These are phyloP conservation scores for Tenthredo distinguenda DNA, from an alignment of 2,888 invertebrate species.

Conservation along the genomic window DNA sequence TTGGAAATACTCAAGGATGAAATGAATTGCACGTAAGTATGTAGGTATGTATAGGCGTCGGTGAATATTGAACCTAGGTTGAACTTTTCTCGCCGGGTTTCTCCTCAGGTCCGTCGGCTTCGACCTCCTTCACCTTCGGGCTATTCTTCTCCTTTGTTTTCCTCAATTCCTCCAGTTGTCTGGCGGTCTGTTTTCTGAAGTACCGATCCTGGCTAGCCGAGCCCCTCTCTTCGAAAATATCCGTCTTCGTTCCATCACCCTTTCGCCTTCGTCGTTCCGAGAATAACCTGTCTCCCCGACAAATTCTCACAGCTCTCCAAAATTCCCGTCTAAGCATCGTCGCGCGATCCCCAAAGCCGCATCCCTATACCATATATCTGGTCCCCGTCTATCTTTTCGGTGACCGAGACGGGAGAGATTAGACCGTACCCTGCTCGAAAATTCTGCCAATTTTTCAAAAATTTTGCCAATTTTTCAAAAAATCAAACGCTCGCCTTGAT, in stretches of 20 bases:
- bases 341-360: slow-evolving; percentile 37
- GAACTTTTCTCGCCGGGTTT: slow-evolving; percentile 29
- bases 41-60: neutral
- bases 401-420: neutral
- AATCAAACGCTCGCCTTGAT: neutral
- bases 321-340: slow-evolving; percentile 29
- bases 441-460: neutral
- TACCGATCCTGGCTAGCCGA: slow-evolving; percentile 72
- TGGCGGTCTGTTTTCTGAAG: slow-evolving; percentile 68
- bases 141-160: slow-evolving; percentile 52
- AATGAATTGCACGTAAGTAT: slow-evolving; percentile 75
- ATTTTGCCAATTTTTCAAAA: neutral
- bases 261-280: slow-evolving; percentile 68
- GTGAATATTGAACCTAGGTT: neutral
- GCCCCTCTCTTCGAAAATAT: slow-evolving; percentile 70
- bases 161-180: slow-evolving; percentile 67
- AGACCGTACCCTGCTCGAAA: neutral
- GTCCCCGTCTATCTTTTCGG: neutral
- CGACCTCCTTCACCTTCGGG: neutral
- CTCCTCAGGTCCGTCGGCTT: neutral
- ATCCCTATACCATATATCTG: slow-evolving; percentile 14
- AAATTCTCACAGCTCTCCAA: neutral
- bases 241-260: slow-evolving; percentile 70
- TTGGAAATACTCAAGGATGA: slow-evolving; percentile 69
- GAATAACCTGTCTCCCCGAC: slow-evolving; percentile 56